Conservation (phyloP, 2,888 invertebrate species). For the Euplexia lucipara region DNA sequence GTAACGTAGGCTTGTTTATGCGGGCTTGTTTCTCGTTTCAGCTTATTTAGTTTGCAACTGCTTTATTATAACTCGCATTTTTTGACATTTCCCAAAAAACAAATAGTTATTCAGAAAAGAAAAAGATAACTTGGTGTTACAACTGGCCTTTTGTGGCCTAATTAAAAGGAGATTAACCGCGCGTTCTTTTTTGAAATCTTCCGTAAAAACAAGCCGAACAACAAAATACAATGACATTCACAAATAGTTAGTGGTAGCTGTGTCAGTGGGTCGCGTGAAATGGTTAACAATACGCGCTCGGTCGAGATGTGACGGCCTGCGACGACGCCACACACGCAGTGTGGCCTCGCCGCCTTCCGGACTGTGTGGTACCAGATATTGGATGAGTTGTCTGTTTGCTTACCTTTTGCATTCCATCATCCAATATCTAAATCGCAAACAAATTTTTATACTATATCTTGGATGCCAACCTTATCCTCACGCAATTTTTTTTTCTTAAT, state of each 20-base stretch:
- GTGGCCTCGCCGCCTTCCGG: constrained; percentile 55
- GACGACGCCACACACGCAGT: constrained; percentile 47
- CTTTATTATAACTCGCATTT: neutral
- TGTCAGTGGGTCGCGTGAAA: constrained; percentile 72
- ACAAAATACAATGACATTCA: constrained; percentile 51
- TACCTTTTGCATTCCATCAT: constrained; percentile 64
- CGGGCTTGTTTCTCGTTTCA: constrained; percentile 26
- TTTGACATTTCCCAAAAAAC: constrained; percentile 2
- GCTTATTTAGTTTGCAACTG: constrained; percentile 31
- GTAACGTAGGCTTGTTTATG: constrained; percentile 34
- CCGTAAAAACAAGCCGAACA: constrained; percentile 25
- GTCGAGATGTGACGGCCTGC: constrained; percentile 62
- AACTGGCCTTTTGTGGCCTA: neutral
- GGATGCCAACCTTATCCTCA: constrained; percentile 52
- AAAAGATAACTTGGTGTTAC: neutral
- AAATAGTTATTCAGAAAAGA: neutral
- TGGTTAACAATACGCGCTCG: constrained; percentile 64
- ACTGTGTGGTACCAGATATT: constrained; percentile 65
- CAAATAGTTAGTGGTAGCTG: constrained; percentile 67
- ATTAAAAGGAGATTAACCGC: neutral
- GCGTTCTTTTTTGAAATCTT: constrained; percentile 6
- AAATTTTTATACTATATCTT: constrained; percentile 68
- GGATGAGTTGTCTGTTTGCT: constrained; percentile 61
- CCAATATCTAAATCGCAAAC: constrained; percentile 74
- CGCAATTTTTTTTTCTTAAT: constrained; percentile 21